Conservation (phyloP, 2,888 invertebrate species). For the Platynereis dumerilii region DNA sequence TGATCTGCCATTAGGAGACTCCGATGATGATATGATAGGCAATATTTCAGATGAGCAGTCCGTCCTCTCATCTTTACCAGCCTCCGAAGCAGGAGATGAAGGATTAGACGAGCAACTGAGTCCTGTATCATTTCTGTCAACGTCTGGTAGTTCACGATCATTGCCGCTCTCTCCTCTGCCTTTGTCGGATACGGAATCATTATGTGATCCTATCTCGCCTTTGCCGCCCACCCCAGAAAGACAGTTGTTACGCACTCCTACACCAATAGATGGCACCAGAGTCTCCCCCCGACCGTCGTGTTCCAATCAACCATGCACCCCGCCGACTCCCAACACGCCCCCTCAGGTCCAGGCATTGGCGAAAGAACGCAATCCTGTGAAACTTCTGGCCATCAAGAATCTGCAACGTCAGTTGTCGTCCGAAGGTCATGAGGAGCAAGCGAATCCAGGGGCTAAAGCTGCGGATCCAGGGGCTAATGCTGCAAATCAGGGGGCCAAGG, state of each 20-base stretch:
- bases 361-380: too few species aligned
- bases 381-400: too few species aligned
- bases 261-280: not conserved
- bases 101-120: conserved; percentile 1
- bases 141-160: conserved; percentile 8
- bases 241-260: not conserved
- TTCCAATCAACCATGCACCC: conserved; percentile 1
- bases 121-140: conserved; percentile 10
- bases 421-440: too few species aligned
- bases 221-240: conserved; percentile 13
- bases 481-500: too few species aligned
- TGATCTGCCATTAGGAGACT: too few species aligned
- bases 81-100: conserved; percentile 10
- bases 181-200: conserved; percentile 18
- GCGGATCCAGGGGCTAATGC: too few species aligned
- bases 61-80: conserved; percentile 15
- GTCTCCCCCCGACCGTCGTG: not conserved
- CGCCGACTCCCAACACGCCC: too few species aligned
- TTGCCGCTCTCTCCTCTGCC: conserved; percentile 12
- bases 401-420: too few species aligned
- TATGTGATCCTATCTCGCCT: conserved; percentile 18
- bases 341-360: too few species aligned
- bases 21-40: not conserved
- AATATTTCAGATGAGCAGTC: conserved; percentile 8
- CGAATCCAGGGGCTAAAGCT: too few species aligned